Evolutionary conservation across 53 echinoderm and acorn worm genomes (phyloP), one percentile per base, ranked within the genome.

Genomic region (Arbacia lixula): DNA sequence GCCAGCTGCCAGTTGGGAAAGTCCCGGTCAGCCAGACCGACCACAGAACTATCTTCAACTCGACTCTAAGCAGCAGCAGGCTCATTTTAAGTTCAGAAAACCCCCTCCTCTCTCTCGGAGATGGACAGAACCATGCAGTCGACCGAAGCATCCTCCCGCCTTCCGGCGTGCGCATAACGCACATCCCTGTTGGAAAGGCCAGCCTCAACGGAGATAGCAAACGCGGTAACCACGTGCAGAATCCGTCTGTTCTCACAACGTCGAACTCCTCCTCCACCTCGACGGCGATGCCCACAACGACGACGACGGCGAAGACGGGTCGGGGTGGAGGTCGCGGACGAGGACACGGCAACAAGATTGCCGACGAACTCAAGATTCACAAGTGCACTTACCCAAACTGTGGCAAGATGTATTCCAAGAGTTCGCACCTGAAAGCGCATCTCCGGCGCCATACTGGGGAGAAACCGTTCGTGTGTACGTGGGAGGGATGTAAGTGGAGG

Each of bases 331-430:
- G 63, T 39, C 77, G 40, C 17, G 67, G 66, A 4, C 51, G 65
- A 24, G 66, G 79, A 40, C 61, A 58, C 36, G 79, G 79, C 79
- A 88, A 92, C 49, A 94, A 92, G 72, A 88, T 91, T 12, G 94
- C 98, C 4, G 98, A 98, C 38, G 98, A 98, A 86, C 93, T 96
- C 3, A 98, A 98, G 80, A 92, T 98, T 60, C 98, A 98, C 66
- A 98, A 94, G 79, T 98, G 98, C 65, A 92, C 92, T 4, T 98
- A 98, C 84, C 88, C 90, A 17, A 98, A 98, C 83, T 98, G 98
- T 51, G 98, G 94, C 81, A 98, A 98, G 83, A 98, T 94, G 94
- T 98, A 98, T 86, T 94, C 94, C 34, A 98, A 98, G 66, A 98
- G 98, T 72, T 98, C 98, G 10, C 98, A 98, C 56, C 90, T 98